A percentile compares a stretch with the other conserved stretches of the same genome.
phyloP scores from a whole-genome alignment of 2,888 invertebrate genomes.

The Cephus runcator region DNA sequence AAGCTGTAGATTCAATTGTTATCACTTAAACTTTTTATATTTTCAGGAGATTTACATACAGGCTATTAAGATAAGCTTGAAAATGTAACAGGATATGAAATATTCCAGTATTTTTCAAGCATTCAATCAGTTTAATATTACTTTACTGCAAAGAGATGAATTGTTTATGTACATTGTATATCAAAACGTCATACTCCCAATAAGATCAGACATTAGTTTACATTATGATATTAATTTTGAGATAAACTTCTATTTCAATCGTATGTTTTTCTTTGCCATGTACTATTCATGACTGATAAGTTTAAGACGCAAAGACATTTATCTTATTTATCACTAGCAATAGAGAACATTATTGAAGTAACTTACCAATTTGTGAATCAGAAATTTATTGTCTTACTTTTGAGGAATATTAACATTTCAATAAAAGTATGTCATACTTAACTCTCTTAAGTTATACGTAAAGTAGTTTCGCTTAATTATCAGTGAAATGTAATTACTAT shows the following conservation, averaged over 20 bases:
- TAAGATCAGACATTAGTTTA: background rate
- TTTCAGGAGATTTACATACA: background rate
- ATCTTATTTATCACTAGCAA: background rate
- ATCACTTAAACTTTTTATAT: background rate
- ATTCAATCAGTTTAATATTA: background rate
- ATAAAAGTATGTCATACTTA: background rate
- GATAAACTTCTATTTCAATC: background rate
- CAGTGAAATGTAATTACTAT: background rate
- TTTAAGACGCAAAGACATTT: background rate
- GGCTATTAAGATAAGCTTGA: background rate
- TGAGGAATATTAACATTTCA: too few species aligned
- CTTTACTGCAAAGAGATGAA: background rate
- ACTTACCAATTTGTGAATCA: background rate
- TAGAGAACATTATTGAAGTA: background rate
- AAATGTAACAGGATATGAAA: background rate
- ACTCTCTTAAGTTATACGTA: background rate
- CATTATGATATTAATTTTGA: constrained; percentile 6
- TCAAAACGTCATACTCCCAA: background rate
- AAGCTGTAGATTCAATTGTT: background rate
- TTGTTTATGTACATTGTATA: background rate
- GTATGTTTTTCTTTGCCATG: background rate
- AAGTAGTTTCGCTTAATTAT: background rate
- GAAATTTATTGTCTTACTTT: background rate
- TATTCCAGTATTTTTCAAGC: background rate
- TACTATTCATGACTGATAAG: background rate